phyloP scores from a whole-genome alignment of 1,140 invertebrate species.

The Sycophaga agraensis region DNA sequence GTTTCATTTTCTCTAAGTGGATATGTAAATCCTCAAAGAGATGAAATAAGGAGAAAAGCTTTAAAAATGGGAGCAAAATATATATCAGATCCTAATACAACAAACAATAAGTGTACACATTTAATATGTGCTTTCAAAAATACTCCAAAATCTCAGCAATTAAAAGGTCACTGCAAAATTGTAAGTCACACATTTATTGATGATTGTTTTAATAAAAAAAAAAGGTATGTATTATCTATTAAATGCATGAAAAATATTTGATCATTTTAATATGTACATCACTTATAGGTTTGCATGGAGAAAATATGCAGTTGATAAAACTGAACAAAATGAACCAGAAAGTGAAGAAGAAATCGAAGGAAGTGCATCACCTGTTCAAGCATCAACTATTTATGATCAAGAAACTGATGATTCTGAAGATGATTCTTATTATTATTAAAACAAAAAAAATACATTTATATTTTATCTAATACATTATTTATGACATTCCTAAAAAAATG shows the following conservation, averaged over 20 bases:
- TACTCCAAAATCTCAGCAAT: slow-evolving; percentile 50
- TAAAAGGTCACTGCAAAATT: slow-evolving; percentile 48
- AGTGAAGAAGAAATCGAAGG: slow-evolving; percentile 53
- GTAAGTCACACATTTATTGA: slow-evolving; percentile 51
- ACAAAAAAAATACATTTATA: neutral
- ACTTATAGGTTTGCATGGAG: slow-evolving; percentile 51
- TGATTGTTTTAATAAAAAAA: slow-evolving; percentile 49
- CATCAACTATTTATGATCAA: slow-evolving; percentile 37
- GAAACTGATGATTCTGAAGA: slow-evolving; percentile 48
- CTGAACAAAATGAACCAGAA: slow-evolving; percentile 41
- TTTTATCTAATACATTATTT: no score
- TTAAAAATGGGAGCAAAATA: slow-evolving; percentile 53
- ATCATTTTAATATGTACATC: slow-evolving; percentile 17
- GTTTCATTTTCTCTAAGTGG: slow-evolving; percentile 51
- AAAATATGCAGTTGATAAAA: slow-evolving; percentile 45
- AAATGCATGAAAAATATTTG: slow-evolving; percentile 4
- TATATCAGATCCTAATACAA: slow-evolving; percentile 48
- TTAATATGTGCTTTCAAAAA: slow-evolving; percentile 55
- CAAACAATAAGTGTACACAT: slow-evolving; percentile 48
- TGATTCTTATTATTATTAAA: slow-evolving; percentile 31
- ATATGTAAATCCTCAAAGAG: slow-evolving; percentile 53
- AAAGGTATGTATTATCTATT: slow-evolving; percentile 47
- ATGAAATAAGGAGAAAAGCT: slow-evolving; percentile 50
- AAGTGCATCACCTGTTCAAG: slow-evolving; percentile 26
- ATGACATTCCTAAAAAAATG: no score